Evolutionary conservation across 2,113 vertebrate genomes (phyloP).

Genomic region (Cercopithecus mona): DNA sequence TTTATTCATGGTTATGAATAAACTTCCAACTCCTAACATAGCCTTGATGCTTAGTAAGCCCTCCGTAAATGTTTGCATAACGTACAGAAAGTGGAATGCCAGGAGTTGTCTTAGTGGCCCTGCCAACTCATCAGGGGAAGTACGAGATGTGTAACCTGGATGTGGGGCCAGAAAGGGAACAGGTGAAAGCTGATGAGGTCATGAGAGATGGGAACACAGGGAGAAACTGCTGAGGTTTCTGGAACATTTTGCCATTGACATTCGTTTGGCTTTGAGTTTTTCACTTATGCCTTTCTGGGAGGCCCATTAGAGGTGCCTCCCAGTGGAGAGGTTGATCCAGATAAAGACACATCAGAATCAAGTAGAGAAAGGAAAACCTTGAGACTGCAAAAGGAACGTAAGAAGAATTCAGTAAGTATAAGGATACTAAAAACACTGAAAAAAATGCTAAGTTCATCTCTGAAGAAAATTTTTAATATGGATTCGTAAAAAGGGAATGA

Average conservation of each 20-base stretch:
- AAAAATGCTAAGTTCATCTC: neutral
- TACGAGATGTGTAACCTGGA: neutral
- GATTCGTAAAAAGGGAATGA: neutral
- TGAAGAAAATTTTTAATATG: neutral
- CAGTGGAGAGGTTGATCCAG: fast-evolving
- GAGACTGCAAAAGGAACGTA: neutral
- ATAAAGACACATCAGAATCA: neutral
- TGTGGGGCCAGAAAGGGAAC: neutral
- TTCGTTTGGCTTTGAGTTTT: neutral
- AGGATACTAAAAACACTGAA: neutral
- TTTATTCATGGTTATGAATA: neutral
- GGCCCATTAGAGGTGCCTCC: neutral
- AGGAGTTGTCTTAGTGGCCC: neutral
- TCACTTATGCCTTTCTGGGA: neutral
- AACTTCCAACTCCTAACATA: neutral
- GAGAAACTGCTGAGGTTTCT: neutral
- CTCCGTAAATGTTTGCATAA: neutral
- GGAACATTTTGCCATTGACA: neutral
- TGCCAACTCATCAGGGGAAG: neutral
- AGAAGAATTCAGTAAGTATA: neutral
- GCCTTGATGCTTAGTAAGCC: neutral
- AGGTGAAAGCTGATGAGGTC: neutral
- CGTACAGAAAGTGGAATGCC: neutral
- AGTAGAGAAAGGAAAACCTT: neutral
- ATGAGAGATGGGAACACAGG: fast-evolving